These are phyloP conservation scores for Menidia menidia DNA, from an alignment of 2,797 vertebrate species.

Conservation along the genomic window DNA sequence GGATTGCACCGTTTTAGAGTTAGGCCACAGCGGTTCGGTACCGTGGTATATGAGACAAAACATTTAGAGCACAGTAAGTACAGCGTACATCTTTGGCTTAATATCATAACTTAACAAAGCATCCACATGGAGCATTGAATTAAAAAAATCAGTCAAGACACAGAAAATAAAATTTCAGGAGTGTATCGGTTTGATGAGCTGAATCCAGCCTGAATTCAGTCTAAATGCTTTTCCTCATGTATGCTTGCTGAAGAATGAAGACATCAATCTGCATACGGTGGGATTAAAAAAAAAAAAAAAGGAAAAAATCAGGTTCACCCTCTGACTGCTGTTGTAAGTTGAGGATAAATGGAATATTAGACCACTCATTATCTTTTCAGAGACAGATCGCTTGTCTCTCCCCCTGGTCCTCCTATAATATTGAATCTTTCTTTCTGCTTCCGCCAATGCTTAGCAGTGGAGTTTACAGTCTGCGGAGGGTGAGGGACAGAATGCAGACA, in stretches of 20 bases:
- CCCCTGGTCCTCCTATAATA: conserved; percentile 14
- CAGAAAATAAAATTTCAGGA: background rate
- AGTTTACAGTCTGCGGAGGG: conserved; percentile 42
- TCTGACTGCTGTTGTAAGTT: conserved; percentile 33
- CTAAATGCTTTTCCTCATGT: conserved; percentile 11
- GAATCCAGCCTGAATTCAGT: conserved; percentile 27
- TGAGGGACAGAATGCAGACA: conserved; percentile 56
- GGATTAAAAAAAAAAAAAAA: background rate
- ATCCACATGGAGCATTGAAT: conserved; percentile 1
- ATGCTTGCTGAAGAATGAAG: conserved; percentile 5
- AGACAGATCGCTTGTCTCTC: background rate
- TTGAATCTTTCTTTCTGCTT: conserved; percentile 34
- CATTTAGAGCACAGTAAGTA: conserved; percentile 45
- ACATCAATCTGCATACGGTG: conserved; percentile 13
- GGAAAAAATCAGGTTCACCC: conserved; percentile 4
- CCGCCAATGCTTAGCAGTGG: conserved; percentile 22
- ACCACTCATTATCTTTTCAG: conserved; percentile 28
- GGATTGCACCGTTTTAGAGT: conserved; percentile 80
- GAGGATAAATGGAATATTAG: conserved; percentile 21
- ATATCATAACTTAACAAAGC: conserved; percentile 28
- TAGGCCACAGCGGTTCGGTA: conserved; percentile 79
- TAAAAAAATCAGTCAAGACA: conserved; percentile 14
- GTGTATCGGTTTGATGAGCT: background rate
- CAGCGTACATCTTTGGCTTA: conserved; percentile 81
- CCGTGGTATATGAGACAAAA: conserved; percentile 61